These are phyloP conservation scores for Melanerpes formicivorus DNA, from an alignment of 2,113 vertebrate genomes.

Conservation along the genomic window DNA sequence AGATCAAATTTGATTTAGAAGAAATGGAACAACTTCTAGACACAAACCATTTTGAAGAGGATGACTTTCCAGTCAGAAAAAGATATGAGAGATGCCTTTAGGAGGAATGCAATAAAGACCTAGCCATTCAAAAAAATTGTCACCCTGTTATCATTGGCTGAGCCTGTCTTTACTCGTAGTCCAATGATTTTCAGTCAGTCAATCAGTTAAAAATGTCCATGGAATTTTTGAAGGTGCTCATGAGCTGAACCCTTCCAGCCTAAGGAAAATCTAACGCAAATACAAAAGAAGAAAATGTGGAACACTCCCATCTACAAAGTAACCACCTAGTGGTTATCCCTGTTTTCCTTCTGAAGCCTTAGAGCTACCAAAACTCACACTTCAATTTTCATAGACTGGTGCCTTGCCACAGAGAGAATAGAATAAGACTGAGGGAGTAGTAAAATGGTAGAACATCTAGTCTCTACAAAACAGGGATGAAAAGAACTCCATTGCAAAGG, in stretches of 20 bases:
- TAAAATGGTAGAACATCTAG: background rate
- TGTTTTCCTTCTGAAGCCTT: background rate
- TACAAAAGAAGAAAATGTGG: background rate
- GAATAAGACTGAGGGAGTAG: background rate
- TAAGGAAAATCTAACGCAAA: background rate
- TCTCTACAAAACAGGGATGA: background rate
- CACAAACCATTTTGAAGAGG: background rate
- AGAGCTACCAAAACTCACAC: background rate
- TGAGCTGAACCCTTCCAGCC: background rate
- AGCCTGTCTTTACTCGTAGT: background rate
- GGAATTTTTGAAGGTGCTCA: background rate
- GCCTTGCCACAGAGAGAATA: background rate
- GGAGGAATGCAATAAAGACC: background rate
- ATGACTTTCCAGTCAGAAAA: background rate
- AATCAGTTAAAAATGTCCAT: background rate
- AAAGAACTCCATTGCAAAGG: background rate
- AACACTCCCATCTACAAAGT: background rate
- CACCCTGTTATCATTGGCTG: background rate
- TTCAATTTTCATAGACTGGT: background rate
- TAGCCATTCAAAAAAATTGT: background rate
- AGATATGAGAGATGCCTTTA: background rate
- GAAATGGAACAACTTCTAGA: background rate
- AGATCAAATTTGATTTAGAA: background rate
- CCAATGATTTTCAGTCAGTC: background rate
- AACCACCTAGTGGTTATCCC: background rate